Evolutionary conservation across 2,888 invertebrate species (phyloP).

Genomic region (Branchellion lobata): DNA sequence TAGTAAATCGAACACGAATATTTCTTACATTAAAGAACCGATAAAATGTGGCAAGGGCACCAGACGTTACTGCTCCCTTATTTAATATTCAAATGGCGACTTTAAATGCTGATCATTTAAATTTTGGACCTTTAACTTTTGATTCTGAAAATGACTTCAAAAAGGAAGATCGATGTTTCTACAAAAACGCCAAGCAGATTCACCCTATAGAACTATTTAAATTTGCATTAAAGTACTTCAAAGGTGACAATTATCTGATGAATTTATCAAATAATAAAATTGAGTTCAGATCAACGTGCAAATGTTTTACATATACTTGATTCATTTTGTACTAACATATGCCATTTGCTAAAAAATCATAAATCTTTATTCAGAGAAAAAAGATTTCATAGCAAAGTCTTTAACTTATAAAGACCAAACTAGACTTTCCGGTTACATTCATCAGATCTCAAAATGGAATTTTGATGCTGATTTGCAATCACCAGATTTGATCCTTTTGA

Average conservation of each 20-base stretch:
- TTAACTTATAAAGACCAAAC: conserved; percentile 89
- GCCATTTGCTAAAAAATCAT: not conserved
- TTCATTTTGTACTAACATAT: not conserved
- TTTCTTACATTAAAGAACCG: too few species aligned
- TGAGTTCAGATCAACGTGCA: too few species aligned
- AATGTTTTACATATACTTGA: too few species aligned
- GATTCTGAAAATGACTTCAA: not conserved
- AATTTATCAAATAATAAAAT: too few species aligned
- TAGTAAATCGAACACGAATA: too few species aligned
- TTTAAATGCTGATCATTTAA: not conserved
- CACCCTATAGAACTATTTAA: not conserved
- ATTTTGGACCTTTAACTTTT: not conserved
- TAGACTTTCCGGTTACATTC: conserved; percentile 84
- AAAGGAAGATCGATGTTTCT: not conserved
- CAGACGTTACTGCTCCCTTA: too few species aligned
- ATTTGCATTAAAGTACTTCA: conserved; percentile 17
- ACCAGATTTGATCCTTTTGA: conserved; percentile 84
- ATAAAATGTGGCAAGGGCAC: too few species aligned
- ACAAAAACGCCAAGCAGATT: not conserved
- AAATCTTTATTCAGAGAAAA: not conserved
- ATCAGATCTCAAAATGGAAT: conserved; percentile 81
- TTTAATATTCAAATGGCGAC: too few species aligned
- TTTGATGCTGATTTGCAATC: conserved; percentile 65
- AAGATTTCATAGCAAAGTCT: conserved; percentile 59
- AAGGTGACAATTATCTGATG: conserved; percentile 28